Percentiles rank a stretch among this genome's conserved stretches.
Conservation (phyloP, 1,140 invertebrate genomes). For the Zaprionus gabonicus region DNA sequence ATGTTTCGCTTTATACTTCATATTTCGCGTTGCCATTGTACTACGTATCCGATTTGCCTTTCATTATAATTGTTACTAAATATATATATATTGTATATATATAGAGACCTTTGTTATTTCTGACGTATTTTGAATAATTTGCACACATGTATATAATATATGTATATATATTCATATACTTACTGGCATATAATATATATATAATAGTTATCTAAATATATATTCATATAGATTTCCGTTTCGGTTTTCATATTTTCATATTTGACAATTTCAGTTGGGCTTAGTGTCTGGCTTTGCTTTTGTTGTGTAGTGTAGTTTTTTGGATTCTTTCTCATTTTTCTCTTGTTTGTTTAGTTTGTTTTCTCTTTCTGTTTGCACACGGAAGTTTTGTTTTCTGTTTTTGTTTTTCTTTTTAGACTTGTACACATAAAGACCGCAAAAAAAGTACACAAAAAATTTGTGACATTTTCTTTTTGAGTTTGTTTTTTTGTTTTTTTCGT, state of each 20-base stretch:
- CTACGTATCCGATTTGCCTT: constrained; percentile 70
- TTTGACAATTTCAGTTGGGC: constrained; percentile 83
- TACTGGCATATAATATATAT: constrained; percentile 57
- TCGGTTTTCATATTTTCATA: constrained; percentile 54
- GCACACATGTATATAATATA: constrained; percentile 74
- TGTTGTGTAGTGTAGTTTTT: constrained; percentile 69
- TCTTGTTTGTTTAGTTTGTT: constrained; percentile 7
- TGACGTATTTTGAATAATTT: constrained; percentile 77
- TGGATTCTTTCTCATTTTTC: constrained; percentile 26
- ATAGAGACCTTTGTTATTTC: constrained; percentile 45
- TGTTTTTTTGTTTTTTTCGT: constrained; percentile 26
- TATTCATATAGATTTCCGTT: constrained; percentile 75
- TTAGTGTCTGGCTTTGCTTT: constrained; percentile 77
- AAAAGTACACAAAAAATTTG: constrained; percentile 74
- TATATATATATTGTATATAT: constrained; percentile 69
- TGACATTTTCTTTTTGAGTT: constrained; percentile 18
- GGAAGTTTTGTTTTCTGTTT: constrained; percentile 68
- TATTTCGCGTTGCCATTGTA: constrained; percentile 80
- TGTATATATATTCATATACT: constrained; percentile 61
- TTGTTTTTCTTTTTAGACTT: constrained; percentile 53
- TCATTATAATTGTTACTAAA: constrained; percentile 77
- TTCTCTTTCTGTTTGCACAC: constrained; percentile 61
- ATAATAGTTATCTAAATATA: constrained; percentile 82
- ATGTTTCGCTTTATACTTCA: constrained; percentile 77
- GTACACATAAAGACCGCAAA: constrained; percentile 74